A percentile compares a stretch with the other conserved stretches of the same genome.
phyloP scores from a whole-genome alignment of 1,140 invertebrate genomes.

The Zaprionus inermis region DNA sequence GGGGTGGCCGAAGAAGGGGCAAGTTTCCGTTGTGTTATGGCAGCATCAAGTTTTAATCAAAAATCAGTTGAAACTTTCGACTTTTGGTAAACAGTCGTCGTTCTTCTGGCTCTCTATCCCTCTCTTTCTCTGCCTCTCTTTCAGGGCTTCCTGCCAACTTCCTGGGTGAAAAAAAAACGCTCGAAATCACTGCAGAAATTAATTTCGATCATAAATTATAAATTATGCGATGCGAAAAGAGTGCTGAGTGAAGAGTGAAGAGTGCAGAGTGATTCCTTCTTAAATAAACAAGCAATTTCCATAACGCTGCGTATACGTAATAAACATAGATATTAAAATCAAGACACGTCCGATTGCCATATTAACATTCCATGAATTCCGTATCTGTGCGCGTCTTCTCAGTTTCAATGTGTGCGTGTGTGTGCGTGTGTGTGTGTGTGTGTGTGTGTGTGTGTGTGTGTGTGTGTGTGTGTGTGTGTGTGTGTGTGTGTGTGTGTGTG shows the following conservation, averaged over 20 bases:
- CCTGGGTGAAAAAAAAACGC: conserved; percentile 3
- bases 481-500: conserved; percentile 53
- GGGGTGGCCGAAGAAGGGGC: background rate
- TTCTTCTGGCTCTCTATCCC: background rate
- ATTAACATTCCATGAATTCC: conserved; percentile 65
- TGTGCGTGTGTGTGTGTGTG: conserved; percentile 53
- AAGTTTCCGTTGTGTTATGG: conserved; percentile 9
- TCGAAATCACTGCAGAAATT: conserved; percentile 34
- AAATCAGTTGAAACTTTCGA: conserved; percentile 63
- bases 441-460: conserved; percentile 50
- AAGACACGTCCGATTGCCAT: conserved; percentile 48
- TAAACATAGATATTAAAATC: conserved; percentile 68
- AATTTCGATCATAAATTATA: conserved; percentile 57
- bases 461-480: conserved; percentile 57
- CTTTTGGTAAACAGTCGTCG: conserved; percentile 51
- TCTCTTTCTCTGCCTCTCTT: background rate
- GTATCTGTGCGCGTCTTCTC: background rate
- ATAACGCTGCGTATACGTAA: conserved; percentile 75
- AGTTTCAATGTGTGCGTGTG: conserved; percentile 28
- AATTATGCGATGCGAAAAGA: conserved; percentile 31
- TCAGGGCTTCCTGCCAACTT: conserved; percentile 21
- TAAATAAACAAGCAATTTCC: conserved; percentile 63
- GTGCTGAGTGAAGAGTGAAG: conserved; percentile 2
- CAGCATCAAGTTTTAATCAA: conserved; percentile 69
- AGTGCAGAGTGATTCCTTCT: conserved; percentile 25